Base-by-base conservation (phyloP, 1,140 invertebrate genomes). In the Sitobion miscanthi region DNA sequence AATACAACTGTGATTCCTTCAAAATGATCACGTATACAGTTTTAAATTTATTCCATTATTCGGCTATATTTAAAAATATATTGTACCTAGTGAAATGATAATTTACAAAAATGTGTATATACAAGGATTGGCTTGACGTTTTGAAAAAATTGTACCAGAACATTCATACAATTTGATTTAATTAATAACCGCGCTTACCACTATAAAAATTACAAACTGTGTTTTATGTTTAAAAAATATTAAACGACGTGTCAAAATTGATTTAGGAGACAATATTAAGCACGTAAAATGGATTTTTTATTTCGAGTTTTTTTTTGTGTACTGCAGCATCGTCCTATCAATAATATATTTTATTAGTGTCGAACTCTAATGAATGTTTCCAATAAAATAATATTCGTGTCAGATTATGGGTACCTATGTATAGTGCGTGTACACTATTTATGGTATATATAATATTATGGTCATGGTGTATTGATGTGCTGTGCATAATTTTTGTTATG, bases 241-340 rank as follows among this genome's bases (percentile, higher is more conserved):
- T 23, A 89, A 89, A 89, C 35, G 49, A 38, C 87, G 17, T 23
- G 49, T 89, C 87, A 54, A 89, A 89, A 54, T 89, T 89, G 87
- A 89, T 89, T 89, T 89, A 89, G 87, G n/a, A 54, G 87, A 89
- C 49, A 54, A 89, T 42, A 42, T 89, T 89, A 54, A 35, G 2
- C 17, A 25, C 47, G 87, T 89, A 54, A 54, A 89, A 89, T 38
- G n/a, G 49, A 23, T 89, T 89, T 54, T 54, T 38, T n/a, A 54
- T 47, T 54, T 25, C 45, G n/a, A 38, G 49, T 89, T 52, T 54
- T 52, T 86, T 45, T 0, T 30, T n/a, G 45, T 30, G 45, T 87
- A 17, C 49, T 52, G 14, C 85, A n/a, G 9, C 42, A 42, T 1
- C 17, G n/a, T 87, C 4, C 86, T n/a, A 89, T 89, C n/a, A 38